Evolutionary conservation across 1,140 invertebrate genomes (phyloP).

Genomic region (Lineus longissimus): DNA sequence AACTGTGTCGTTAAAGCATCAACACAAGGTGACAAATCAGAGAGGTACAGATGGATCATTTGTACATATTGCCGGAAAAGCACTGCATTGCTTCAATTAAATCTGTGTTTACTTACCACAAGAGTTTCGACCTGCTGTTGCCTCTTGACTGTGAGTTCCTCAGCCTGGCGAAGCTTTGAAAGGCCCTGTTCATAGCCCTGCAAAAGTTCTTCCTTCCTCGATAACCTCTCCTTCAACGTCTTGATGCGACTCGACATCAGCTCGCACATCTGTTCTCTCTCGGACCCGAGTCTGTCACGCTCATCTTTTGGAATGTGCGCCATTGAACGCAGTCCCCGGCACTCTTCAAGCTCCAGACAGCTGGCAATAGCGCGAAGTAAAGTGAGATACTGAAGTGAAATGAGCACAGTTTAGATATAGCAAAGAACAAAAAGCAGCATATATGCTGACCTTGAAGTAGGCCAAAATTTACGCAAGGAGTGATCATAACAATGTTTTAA

Average conservation of each 20-base stretch:
- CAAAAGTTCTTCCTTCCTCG: constrained; percentile 49
- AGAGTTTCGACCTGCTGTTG: constrained; percentile 39
- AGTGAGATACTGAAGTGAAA: constrained; percentile 36
- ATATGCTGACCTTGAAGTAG: neutral
- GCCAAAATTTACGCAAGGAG: no score
- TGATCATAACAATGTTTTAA: no score
- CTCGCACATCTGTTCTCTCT: constrained; percentile 36
- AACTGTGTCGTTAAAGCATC: no score
- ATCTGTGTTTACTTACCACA: constrained; percentile 29
- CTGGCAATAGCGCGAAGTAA: constrained; percentile 38
- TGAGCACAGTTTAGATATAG: neutral
- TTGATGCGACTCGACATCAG: constrained; percentile 34
- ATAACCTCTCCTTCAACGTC: constrained; percentile 40
- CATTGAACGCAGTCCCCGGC: constrained; percentile 41
- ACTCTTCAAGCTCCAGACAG: constrained; percentile 38
- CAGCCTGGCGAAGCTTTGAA: constrained; percentile 47
- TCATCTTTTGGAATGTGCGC: constrained; percentile 50
- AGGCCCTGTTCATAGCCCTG: constrained; percentile 51
- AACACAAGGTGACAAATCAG: neutral
- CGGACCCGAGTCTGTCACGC: constrained; percentile 32
- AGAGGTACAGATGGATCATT: no score
- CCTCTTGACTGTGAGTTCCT: constrained; percentile 43
- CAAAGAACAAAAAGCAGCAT: neutral
- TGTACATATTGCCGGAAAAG: no score
- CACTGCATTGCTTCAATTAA: no score